Percentiles rank a stretch among this genome's conserved stretches.
Evolutionary conservation across 2,113 vertebrate genomes (phyloP).

Genomic region (Ammodytes dubius): DNA sequence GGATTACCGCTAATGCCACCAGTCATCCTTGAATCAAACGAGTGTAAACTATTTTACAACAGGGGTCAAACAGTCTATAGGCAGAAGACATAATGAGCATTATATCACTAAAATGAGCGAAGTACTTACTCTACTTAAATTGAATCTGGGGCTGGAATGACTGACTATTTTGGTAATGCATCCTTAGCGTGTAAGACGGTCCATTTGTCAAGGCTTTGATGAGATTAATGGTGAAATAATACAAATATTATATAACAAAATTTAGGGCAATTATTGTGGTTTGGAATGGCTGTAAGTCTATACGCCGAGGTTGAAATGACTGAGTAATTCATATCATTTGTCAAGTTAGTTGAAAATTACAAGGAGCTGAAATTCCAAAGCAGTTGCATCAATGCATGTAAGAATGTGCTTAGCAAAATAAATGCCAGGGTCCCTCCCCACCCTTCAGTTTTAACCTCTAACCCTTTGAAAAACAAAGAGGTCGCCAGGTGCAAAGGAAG

Average conservation of each 20-base stretch:
- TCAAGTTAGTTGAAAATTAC: slow-evolving; percentile 48
- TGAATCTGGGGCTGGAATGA: slow-evolving; percentile 40
- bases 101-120: slow-evolving; percentile 23
- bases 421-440: background rate
- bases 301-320: background rate
- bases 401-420: slow-evolving; percentile 29
- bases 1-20: slow-evolving; percentile 13
- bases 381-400: background rate
- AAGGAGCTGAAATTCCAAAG: slow-evolving; percentile 43
- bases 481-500: slow-evolving; percentile 62
- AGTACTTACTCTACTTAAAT: slow-evolving; percentile 9
- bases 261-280: slow-evolving; percentile 40
- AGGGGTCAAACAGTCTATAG: background rate
- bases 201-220: slow-evolving; percentile 50
- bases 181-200: slow-evolving; percentile 33
- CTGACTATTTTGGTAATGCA: slow-evolving; percentile 36
- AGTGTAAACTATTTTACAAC: slow-evolving; percentile 17
- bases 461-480: slow-evolving; percentile 28
- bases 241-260: slow-evolving; percentile 44
- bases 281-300: slow-evolving; percentile 6
- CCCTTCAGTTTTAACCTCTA: slow-evolving; percentile 16
- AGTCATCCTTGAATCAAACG: slow-evolving; percentile 13
- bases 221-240: slow-evolving; percentile 54
- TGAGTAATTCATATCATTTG: slow-evolving; percentile 45
- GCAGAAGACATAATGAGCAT: slow-evolving; percentile 10